Base-by-base conservation (phyloP, 2,888 invertebrate species). In the Corbicula japonica region DNA sequence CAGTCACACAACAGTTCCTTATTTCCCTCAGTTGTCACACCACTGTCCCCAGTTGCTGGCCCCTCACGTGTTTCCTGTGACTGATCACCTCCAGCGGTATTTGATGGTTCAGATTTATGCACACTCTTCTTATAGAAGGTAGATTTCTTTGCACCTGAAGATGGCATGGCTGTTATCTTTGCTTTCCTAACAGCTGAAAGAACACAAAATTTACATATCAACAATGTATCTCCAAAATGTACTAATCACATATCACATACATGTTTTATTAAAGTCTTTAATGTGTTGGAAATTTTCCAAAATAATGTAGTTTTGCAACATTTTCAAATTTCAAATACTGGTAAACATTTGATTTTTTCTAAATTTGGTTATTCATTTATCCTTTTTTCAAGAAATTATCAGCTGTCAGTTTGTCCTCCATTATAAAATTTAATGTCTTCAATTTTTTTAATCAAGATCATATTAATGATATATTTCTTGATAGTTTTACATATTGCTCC, bases 101-200 rank as follows among this genome's bases (percentile, higher is more conserved):
- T 2, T 26, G 28, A 15, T 26, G 26, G 30, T n/a, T 12, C 52
- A n/a, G n/a, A 50, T 30, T 70, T 68, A 50, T 60, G 28, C 23
- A 63, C 56, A 71, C 85, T 85, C 70, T 85, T 86, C 60, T 73
- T 79, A 65, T 71, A 85, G 61, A 83, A 85, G 44, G 65, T 60
- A n/a, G 82, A 84, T 54, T 83, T 84, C 26, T 71, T 44, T 18
- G 23, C 28, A 26, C 52, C 69, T 30, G 63, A 46, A 15, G 76
- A 34, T 3, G 48, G 68, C 12, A 58, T 80, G 46, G 80, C 34
- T 44, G 78, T 63, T 32, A 87, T 54, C 54, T 61, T 80, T 21
- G 78, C 62, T 66, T 82, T 84, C 72, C 81, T 82, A 15, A 76
- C 80, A 62, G 75, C 84, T 84, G 68, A 61, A 80, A 79, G 15